Base-by-base conservation (phyloP, 2,888 invertebrate species). In the Gymnoscelis rufifasciata region DNA sequence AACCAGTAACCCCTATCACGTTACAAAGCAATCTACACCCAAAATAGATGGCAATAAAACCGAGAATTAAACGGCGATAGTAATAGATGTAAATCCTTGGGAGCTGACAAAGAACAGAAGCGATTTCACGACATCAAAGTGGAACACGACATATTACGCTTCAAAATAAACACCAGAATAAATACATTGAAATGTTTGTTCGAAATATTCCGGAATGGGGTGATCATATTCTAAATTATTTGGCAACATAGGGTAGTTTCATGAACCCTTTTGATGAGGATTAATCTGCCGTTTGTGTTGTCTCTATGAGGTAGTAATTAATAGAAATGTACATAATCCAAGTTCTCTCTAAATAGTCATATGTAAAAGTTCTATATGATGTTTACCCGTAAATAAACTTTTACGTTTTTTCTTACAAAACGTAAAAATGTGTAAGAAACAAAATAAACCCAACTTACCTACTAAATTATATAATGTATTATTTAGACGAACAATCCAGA, bases 71-170 rank as follows among this genome's bases (percentile, higher is more conserved):
- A 78, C 71, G 76, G 70, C 71, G 62, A 66, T 67, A 66, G 69
- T 64, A 75, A 78, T 83, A 78, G 78, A 83, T 75, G 77, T 86
- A 82, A 82, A 80, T 81, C 83, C 77, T 83, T 83, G 78, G 70
- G 76, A 67, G 64, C 76, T 84, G 87, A 86, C 83, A 80, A 81
- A 82, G 83, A 83, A 82, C 86, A 86, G 87, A 83, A 86, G 78
- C 87, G 87, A 83, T 86, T 86, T 83, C 83, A 84, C 80, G 84
- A 88, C 88, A 87, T 88, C 88, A 88, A 88, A 88, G 88, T 84
- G 83, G 84, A 84, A 83, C 83, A 83, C 83, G 84, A 87, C 87
- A 86, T 86, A 86, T 87, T 86, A 86, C 84, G 87, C 81, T 83
- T 79, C 78, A 82, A 79, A 86, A 87, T 86, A 88, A 87, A 88